These are phyloP conservation scores for Marisa cornuarietis DNA, from an alignment of 1,140 invertebrate genomes.

Conservation along the genomic window DNA sequence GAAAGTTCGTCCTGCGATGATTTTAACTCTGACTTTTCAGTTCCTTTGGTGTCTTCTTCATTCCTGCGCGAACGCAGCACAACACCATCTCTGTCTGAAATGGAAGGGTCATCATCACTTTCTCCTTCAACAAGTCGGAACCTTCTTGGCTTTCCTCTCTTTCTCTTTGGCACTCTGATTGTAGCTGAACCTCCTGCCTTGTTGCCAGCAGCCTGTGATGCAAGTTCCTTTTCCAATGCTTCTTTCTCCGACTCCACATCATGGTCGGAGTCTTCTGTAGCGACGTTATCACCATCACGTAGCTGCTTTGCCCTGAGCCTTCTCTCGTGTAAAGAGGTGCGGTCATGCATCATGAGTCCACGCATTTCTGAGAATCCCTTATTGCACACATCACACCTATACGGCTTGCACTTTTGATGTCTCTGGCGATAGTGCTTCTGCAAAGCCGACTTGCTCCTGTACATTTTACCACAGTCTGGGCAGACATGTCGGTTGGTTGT, in stretches of 20 bases:
- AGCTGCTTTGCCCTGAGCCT: background rate
- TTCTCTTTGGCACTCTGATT: background rate
- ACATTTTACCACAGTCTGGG: conserved; percentile 42
- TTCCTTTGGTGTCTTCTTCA: no score
- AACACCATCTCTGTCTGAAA: background rate
- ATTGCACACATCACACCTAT: conserved; percentile 41
- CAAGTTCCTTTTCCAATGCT: conserved; percentile 11
- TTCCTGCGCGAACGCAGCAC: no score
- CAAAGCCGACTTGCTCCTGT: conserved; percentile 34
- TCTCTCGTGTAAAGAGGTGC: conserved; percentile 23
- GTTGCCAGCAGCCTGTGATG: background rate
- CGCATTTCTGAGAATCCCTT: conserved; percentile 38
- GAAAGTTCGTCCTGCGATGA: no score
- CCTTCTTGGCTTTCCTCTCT: background rate
- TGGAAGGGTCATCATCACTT: background rate
- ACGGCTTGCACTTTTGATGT: conserved; percentile 40
- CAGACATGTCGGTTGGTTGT: conserved; percentile 46
- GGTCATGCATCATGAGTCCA: conserved; percentile 29
- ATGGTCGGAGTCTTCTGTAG: background rate
- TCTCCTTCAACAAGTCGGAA: conserved; percentile 14
- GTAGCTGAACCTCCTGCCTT: no score
- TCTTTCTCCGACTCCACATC: background rate
- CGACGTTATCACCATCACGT: background rate
- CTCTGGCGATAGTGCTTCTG: conserved; percentile 39
- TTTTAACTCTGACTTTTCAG: no score